Evolutionary conservation across 2,797 vertebrate species (phyloP).

Genomic region (Megaceryle alcyon): DNA sequence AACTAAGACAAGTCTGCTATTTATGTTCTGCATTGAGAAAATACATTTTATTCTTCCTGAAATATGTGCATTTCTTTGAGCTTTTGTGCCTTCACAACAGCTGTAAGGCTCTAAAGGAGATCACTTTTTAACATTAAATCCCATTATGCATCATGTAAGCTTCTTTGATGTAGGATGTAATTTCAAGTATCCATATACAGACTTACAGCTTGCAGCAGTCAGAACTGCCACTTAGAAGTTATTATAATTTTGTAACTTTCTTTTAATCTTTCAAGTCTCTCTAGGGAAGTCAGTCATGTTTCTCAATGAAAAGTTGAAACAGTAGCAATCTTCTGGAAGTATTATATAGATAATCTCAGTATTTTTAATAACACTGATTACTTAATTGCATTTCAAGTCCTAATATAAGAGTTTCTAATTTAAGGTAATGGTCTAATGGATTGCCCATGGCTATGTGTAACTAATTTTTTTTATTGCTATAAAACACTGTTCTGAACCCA

Average conservation of each 20-base stretch:
- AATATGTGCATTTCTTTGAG: background rate
- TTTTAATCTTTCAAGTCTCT: constrained; percentile 39
- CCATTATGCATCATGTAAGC: background rate
- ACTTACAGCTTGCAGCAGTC: constrained; percentile 1
- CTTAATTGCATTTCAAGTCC: background rate
- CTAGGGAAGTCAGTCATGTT: background rate
- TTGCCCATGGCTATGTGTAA: background rate
- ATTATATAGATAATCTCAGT: background rate
- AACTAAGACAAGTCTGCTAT: background rate
- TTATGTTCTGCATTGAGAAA: constrained; percentile 1
- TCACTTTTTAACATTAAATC: constrained; percentile 15
- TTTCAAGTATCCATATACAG: constrained; percentile 18
- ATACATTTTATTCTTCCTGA: background rate
- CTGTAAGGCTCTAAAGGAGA: background rate
- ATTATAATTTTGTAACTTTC: constrained; percentile 21
- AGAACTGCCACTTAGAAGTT: constrained; percentile 9
- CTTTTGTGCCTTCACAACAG: constrained; percentile 1
- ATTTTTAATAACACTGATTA: constrained; percentile 23
- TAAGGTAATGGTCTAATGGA: background rate
- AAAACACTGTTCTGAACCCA: background rate
- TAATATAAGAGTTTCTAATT: background rate
- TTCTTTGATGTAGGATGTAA: constrained; percentile 44
- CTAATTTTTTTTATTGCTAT: background rate
- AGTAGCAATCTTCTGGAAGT: background rate
- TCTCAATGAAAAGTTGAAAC: constrained; percentile 27